Base-by-base conservation (phyloP, 2,888 invertebrate species). In the Physocephala rufipes region DNA sequence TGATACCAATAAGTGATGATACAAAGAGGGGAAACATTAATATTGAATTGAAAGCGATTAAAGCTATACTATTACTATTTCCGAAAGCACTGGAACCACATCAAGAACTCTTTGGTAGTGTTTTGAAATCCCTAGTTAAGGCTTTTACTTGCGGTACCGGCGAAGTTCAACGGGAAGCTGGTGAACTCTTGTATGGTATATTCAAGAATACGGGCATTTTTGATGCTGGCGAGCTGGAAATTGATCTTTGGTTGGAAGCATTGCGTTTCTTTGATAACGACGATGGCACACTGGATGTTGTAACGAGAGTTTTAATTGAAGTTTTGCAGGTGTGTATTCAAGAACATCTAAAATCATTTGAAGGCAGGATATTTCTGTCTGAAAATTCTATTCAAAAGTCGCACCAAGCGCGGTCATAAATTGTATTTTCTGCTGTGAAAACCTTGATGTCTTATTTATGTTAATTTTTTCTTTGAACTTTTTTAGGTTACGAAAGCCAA, bases 161-260 rank as follows among this genome's bases (percentile, higher is more conserved):
- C 43, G 85, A 79, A 2, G 77, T 83, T 2, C 80, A 81, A 82
- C 77, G 85, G 0, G 89, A 89, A 82, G 88, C 89, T 3, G 89
- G 89, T 71, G 83, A 85, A 63, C 87, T 90, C 2, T 82, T 92
- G 30, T 84, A 85, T 62, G 86, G 85, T 64, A 88, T 93, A 71
- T 88, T 94, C 30, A 87, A 87, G 76, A 90, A 88, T 71, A 90
- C 90, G 0, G 87, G 88, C 5, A 87, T 92, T 75, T 93, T 93
- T 81, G 88, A 88, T 24, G 89, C 89, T 74, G 87, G 87, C 74
- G 77, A 76, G 30, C 76, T 83, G 70, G 93, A 94, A 85, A 89
- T 92, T 55, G 89, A 91, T 80, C 86, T 93, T 71, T 91, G 93
- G 89, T 82, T 92, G 36, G 89, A 91, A 77, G 82, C 86, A 75